Conservation (phyloP, 2,797 vertebrate species). For the Mycteria americana region DNA sequence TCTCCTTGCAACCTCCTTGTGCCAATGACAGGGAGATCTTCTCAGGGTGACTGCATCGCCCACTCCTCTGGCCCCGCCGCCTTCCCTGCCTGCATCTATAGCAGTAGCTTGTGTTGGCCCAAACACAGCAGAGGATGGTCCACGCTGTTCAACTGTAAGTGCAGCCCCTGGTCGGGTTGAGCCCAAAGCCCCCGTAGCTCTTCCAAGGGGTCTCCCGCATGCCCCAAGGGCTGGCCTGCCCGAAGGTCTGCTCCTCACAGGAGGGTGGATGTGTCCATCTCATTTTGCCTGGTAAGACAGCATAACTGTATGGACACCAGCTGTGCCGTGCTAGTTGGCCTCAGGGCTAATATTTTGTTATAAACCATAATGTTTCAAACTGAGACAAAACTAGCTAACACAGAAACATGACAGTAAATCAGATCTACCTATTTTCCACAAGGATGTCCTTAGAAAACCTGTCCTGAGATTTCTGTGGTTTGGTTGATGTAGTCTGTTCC, state of each 20-base stretch:
- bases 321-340: not conserved
- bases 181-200: not conserved
- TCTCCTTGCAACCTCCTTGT: not conserved
- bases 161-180: not conserved
- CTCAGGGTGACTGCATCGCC: fast-evolving
- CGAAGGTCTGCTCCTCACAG: not conserved
- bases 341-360: not conserved
- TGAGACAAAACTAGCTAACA: not conserved
- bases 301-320: not conserved
- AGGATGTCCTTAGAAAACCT: not conserved
- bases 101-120: not conserved
- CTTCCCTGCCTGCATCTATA: not conserved
- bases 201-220: not conserved
- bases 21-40: not conserved
- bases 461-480: not conserved
- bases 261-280: not conserved
- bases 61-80: not conserved
- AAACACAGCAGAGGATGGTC: not conserved
- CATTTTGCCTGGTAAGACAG: not conserved
- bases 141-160: not conserved
- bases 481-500: not conserved
- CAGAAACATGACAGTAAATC: not conserved
- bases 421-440: not conserved
- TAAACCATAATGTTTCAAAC: not conserved
- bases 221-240: not conserved